phyloP scores from a whole-genome alignment of 2,113 vertebrate genomes.

The Brienomyrus brachyistius region DNA sequence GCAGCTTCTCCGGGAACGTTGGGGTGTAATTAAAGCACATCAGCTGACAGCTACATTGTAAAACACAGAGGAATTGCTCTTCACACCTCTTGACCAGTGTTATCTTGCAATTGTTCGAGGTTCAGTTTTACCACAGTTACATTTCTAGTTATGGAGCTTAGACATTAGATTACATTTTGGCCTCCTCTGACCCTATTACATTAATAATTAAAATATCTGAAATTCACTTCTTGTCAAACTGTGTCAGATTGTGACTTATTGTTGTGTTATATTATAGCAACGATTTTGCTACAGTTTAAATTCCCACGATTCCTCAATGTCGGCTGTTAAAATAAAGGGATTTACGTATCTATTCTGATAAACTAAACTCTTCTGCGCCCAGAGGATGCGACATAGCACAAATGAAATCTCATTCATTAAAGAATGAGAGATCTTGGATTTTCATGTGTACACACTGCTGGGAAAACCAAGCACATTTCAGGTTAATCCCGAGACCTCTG shows the following conservation, averaged over 20 bases:
- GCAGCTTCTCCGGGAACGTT: not conserved
- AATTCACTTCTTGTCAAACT: not conserved
- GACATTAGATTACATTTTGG: not conserved
- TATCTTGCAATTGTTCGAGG: not conserved
- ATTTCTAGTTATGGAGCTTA: not conserved
- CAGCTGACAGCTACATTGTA: not conserved
- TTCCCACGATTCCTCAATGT: not conserved
- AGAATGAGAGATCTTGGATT: not conserved
- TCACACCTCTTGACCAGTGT: not conserved
- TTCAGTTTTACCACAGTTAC: not conserved
- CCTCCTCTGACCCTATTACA: not conserved
- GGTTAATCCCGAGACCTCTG: not conserved
- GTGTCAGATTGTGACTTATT: not conserved
- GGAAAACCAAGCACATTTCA: not conserved
- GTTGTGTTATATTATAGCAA: not conserved
- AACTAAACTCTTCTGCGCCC: not conserved
- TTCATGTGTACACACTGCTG: not conserved
- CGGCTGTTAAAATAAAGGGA: not conserved
- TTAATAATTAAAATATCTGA: not conserved
- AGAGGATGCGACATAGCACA: not conserved
- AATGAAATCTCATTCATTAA: not conserved
- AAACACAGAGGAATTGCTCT: not conserved
- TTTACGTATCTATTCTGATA: not conserved
- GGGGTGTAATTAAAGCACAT: not conserved
- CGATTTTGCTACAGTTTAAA: not conserved